These are phyloP conservation scores for Latrodectus elegans DNA, from an alignment of 2,888 invertebrate species.

Conservation along the genomic window DNA sequence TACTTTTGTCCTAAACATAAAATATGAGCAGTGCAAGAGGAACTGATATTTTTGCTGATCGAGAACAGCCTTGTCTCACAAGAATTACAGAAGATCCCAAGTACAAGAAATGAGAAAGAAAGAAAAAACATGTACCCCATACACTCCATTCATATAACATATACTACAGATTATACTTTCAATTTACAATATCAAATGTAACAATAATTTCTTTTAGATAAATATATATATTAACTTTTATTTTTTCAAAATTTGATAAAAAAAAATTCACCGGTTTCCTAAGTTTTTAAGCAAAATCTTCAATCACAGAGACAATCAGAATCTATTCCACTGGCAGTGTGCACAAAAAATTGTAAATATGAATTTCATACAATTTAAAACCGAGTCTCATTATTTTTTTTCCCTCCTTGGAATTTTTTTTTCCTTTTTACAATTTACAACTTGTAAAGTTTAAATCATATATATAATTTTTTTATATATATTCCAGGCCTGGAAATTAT, in stretches of 20 bases:
- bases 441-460: slow-evolving; percentile 35
- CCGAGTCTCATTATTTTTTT: slow-evolving; percentile 8
- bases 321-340: slow-evolving; percentile 56
- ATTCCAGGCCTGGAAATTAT: slow-evolving; percentile 69
- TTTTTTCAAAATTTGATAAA: not conserved
- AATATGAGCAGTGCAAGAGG: slow-evolving; percentile 59
- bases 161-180: slow-evolving; percentile 12
- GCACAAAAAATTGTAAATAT: slow-evolving; percentile 9
- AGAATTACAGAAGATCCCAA: slow-evolving; percentile 9
- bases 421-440: slow-evolving; percentile 32
- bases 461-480: slow-evolving; percentile 39
- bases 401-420: slow-evolving; percentile 12
- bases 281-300: slow-evolving; percentile 44
- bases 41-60: slow-evolving; percentile 42
- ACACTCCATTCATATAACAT: slow-evolving; percentile 13
- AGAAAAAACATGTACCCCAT: slow-evolving; percentile 2
- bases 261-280: slow-evolving; percentile 59
- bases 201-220: slow-evolving; percentile 24
- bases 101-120: not conserved
- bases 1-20: slow-evolving; percentile 48
- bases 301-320: slow-evolving; percentile 61
- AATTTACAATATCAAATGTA: slow-evolving; percentile 32
- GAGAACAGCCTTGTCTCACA: slow-evolving; percentile 6
- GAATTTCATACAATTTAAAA: not conserved
- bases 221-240: not conserved